Evolutionary conservation across 2,797 vertebrate species (phyloP), one percentile per base, ranked within the genome.

Genomic region (Heliangelus exortis): DNA sequence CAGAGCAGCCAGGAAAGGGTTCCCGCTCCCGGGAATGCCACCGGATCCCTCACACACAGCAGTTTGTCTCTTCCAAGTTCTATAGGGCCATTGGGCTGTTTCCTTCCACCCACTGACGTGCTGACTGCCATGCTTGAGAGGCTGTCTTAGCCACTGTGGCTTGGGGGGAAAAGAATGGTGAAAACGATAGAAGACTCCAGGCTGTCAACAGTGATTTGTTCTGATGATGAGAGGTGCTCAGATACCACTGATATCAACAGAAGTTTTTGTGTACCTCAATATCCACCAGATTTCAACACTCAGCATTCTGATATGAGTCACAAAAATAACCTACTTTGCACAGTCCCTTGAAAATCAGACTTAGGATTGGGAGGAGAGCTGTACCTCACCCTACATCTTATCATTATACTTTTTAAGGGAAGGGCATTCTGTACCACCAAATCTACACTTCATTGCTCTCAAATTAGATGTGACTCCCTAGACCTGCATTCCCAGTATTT

Each of bases 1-100:
- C 95, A 97, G 95, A 91, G 95, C 78, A 54, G 68, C 36, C 72
- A 54, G 74, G 33, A 36, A 36, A 26, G 55, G n/a, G 43, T n/a
- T 58, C 39, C 45, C 10, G 36, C 33, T n/a, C 10, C 34, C 18
- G 43, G 62, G 41, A 77, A 48, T 34, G 53, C 19, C 75, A 61
- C 21, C 76, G 59, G 51, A 65, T 47, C 48, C 67, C 12, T 16
- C 73, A 25, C 28, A 20, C 25, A 15, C 39, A 5, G 39, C 29
- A 91, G 71, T 43, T 22, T 47, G 11, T 20, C 47, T 87, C 76
- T 72, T 84, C 63, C 48, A 9, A 57, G 39, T 14, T n/a, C 26
- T 6, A 14, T 15, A 47, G 63, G 28, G 59, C 4, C 3, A 83
- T 9, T 6, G 23, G 59, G 16, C 6, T 39, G 4, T 36, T 51